Evolutionary conservation across 1,140 invertebrate species (phyloP).

Genomic region (Sinella curviseta): DNA sequence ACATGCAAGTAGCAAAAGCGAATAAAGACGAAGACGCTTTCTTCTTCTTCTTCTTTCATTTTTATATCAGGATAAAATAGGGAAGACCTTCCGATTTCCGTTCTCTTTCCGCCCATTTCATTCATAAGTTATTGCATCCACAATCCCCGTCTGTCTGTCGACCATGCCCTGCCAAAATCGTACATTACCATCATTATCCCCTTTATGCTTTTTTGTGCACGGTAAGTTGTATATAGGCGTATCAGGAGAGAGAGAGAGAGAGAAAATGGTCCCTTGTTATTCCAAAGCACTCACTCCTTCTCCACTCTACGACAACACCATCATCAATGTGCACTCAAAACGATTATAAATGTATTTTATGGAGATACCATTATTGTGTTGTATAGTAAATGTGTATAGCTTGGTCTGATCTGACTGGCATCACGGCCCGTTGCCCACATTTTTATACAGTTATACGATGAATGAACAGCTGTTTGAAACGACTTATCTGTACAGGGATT

Average conservation of each 20-base stretch:
- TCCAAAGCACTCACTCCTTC: no score
- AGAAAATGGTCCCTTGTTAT: no score
- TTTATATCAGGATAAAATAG: neutral
- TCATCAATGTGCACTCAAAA: no score
- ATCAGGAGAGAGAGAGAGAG: no score
- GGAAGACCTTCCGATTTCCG: conserved; percentile 16
- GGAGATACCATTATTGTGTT: conserved; percentile 10
- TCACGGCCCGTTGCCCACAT: no score
- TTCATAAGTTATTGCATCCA: conserved; percentile 23
- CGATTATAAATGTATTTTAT: conserved; percentile 3
- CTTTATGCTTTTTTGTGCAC: neutral
- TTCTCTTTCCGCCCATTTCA: conserved; percentile 24
- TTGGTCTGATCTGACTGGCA: no score
- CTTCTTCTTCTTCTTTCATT: neutral
- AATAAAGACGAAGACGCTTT: neutral
- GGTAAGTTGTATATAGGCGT: neutral
- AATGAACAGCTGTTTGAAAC: neutral
- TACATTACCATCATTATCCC: neutral
- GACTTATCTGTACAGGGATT: no score
- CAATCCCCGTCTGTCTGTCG: neutral
- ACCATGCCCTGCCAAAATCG: neutral
- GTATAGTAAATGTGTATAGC: neutral
- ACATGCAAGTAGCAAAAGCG: neutral
- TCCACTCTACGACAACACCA: no score
- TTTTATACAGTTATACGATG: no score